Conservation (phyloP, 1,140 invertebrate genomes). For the Drosophila watanabei region DNA sequence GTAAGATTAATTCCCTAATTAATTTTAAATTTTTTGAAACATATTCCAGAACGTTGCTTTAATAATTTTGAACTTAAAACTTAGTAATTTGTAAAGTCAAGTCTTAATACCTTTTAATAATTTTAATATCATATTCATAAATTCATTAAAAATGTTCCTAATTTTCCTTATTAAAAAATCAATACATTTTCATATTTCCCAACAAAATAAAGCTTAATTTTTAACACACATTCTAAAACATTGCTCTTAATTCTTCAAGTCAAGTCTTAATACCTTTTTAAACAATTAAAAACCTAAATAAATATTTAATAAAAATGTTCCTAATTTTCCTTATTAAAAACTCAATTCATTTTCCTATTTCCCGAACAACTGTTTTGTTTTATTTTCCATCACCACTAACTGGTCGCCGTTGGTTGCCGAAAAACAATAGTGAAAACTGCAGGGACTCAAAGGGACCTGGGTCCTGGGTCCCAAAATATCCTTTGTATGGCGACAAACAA, state of each 20-base stretch:
- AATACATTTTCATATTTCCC: background rate
- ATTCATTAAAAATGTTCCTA: background rate
- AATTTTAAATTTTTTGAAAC: too few species aligned
- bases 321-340: background rate
- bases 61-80: too few species aligned
- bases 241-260: background rate
- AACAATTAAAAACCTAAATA: background rate
- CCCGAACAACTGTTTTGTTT: background rate
- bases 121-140: too few species aligned
- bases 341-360: background rate
- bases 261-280: background rate
- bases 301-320: background rate
- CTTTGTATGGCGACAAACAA: background rate
- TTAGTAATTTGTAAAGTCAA: too few species aligned
- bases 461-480: background rate
- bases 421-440: conserved; percentile 4
- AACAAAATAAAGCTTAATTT: background rate
- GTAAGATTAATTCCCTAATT: too few species aligned
- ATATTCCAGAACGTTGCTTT: too few species aligned
- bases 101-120: too few species aligned
- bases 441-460: background rate
- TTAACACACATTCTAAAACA: background rate
- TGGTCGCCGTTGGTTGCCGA: background rate
- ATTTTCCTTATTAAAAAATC: background rate
- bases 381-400: background rate